Evolutionary conservation across 2,113 vertebrate genomes (phyloP), one percentile per base, ranked within the genome.

Genomic region (Hippocampus mohnikei): DNA sequence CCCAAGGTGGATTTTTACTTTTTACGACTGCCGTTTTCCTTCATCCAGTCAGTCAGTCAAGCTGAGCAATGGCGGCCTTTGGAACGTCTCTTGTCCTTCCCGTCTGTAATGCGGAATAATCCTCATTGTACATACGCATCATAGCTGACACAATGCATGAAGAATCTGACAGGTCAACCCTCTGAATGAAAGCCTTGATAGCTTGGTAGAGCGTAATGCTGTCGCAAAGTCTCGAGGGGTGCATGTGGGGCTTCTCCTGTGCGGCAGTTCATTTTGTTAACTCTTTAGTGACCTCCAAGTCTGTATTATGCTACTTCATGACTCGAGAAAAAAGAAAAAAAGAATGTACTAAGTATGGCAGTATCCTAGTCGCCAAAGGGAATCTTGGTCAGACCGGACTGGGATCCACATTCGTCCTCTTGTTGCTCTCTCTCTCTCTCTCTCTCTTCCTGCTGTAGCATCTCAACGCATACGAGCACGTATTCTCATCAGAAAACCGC

Each of bases 121-220:
- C 58, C 56, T 78, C 76, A 46, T 70, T 93, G 91, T 93, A 93
- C 83, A 92, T 92, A 89, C 83, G 91, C 10, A 76, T 82, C 89
- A 87, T 79, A 84, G 80, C 80, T 76, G 76, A 87, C 85, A 85
- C 77, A 84, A 87, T 74, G 90, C 90, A 92, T 91, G 90, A 88
- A 81, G 80, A 79, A 81, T 70, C 73, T 44, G 81, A 84, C 81
- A 75, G 85, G 87, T 77, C 63, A 53, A 79, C 83, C 84, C 84
- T 87, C 80, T 76, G 67, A 84, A 76, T 46, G 76, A 88, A 87
- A 82, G 87, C 81, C 87, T 88, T 85, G 85, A 80, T 84, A 76
- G 81, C 79, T 84, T 75, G 69, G 76, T 89, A 85, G 77, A 81
- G 79, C 84, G 78, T 88, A 79, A 80, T 44, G 67, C 83, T 86